Percentiles rank a stretch among this genome's conserved stretches.
phyloP scores from a whole-genome alignment of 1,140 invertebrate genomes.

The Drosophila parabipectinata region DNA sequence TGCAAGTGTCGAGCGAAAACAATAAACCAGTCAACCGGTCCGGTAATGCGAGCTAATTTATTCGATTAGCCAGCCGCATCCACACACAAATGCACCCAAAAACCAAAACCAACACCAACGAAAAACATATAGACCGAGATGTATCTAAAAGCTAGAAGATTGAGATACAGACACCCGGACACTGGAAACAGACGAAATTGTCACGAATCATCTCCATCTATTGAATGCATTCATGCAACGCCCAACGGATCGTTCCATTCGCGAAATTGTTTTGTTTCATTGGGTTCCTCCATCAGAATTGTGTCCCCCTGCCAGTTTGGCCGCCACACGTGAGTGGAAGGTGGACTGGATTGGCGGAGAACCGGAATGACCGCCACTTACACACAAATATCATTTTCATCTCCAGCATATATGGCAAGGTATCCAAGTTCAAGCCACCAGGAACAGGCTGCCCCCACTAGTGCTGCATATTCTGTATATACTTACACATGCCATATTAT shows the following conservation, averaged over 20 bases:
- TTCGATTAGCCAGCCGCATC: constrained; percentile 64
- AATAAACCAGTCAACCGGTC: constrained; percentile 40
- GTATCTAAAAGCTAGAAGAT: neutral
- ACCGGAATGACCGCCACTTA: constrained; percentile 20
- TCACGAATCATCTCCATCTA: constrained; percentile 45
- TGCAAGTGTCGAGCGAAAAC: constrained; percentile 34
- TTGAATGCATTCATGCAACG: constrained; percentile 52
- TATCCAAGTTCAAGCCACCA: constrained; percentile 21
- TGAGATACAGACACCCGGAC: constrained; percentile 13
- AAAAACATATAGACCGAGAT: neutral
- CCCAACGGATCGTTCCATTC: constrained; percentile 20
- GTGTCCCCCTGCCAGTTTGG: neutral
- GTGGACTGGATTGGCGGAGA: constrained; percentile 18
- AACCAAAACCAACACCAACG: neutral
- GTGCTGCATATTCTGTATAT: neutral
- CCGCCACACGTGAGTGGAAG: constrained; percentile 14
- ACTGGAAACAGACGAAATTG: constrained; percentile 9
- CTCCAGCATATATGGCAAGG: neutral
- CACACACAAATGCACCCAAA: constrained; percentile 8
- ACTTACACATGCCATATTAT: neutral
- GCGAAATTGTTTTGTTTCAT: constrained; percentile 26
- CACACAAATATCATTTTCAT: neutral
- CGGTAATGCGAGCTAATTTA: constrained; percentile 66
- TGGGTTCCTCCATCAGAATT: constrained; percentile 6
- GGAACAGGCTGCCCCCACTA: constrained; percentile 1